Conservation (phyloP, 2,888 invertebrate species). For the Pandemis corylana region DNA sequence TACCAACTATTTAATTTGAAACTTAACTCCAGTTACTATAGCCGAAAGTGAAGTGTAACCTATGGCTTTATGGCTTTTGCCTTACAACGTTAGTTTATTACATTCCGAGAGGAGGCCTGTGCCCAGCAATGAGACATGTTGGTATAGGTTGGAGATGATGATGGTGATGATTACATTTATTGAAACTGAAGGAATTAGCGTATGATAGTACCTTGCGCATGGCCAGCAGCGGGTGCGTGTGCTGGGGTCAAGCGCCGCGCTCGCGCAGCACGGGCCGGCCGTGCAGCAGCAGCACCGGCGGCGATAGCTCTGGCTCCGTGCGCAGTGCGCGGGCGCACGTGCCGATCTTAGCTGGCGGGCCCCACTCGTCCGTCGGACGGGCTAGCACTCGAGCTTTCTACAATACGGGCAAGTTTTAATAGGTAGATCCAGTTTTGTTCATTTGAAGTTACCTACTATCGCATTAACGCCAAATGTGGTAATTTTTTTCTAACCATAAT, state of each 20-base stretch:
- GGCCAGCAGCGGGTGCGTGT: conserved; percentile 73
- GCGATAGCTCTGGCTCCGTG: conserved; percentile 76
- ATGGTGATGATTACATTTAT: no score
- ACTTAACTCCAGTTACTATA: neutral
- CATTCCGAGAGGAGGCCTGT: no score
- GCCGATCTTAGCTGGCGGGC: conserved; percentile 82
- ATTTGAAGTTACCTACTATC: no score
- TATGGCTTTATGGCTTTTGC: no score
- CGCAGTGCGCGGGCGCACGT: conserved; percentile 86
- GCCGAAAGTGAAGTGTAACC: no score
- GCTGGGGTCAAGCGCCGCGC: conserved; percentile 82
- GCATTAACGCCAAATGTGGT: no score
- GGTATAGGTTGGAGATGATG: no score
- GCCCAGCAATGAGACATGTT: no score
- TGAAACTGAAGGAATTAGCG: no score
- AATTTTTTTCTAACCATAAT: no score
- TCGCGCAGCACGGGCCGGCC: conserved; percentile 84
- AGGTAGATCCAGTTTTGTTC: no score
- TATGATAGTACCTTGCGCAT: conserved; percentile 70
- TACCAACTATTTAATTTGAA: neutral
- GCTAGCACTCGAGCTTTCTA: conserved; percentile 87
- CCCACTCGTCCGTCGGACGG: conserved; percentile 90
- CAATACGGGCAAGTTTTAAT: conserved; percentile 37
- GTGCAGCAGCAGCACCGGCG: conserved; percentile 80
- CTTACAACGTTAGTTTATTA: no score